Conservation (phyloP, 2,888 invertebrate species). For the Mantis religiosa region DNA sequence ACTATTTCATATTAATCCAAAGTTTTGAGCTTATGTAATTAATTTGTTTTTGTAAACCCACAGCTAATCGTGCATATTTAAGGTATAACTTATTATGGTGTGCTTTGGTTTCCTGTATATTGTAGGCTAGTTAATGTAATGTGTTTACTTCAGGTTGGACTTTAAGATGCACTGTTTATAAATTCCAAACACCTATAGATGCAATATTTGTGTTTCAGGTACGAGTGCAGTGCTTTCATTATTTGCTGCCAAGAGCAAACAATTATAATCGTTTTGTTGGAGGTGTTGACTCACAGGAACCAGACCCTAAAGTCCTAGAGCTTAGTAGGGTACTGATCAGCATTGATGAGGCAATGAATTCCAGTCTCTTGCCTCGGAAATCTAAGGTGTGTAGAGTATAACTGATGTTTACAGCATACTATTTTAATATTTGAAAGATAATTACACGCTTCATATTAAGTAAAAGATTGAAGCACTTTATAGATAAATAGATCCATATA, state of each 20-base stretch:
- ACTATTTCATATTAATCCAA: no score
- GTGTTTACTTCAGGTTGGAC: no score
- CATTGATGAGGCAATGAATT: constrained; percentile 72
- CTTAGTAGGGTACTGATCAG: constrained; percentile 72
- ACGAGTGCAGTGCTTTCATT: constrained; percentile 93
- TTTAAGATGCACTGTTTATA: no score
- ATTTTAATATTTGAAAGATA: neutral
- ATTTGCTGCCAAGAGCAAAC: constrained; percentile 62
- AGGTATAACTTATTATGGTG: no score
- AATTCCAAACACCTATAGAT: neutral
- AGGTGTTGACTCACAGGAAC: constrained; percentile 67
- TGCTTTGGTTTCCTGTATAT: no score
- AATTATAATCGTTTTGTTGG: constrained; percentile 41
- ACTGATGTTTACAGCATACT: constrained; percentile 28
- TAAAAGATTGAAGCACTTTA: neutral
- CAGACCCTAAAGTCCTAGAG: constrained; percentile 70
- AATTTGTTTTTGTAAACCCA: no score
- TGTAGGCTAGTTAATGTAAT: no score
- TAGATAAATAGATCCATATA: neutral
- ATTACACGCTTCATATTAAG: neutral
- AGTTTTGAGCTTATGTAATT: no score
- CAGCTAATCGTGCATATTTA: no score
- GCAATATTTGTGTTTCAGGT: constrained; percentile 51
- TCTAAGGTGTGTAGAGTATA: constrained; percentile 57
- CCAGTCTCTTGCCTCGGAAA: constrained; percentile 71